phyloP scores from a whole-genome alignment of 2,888 invertebrate species.

The Apodemia mormo region DNA sequence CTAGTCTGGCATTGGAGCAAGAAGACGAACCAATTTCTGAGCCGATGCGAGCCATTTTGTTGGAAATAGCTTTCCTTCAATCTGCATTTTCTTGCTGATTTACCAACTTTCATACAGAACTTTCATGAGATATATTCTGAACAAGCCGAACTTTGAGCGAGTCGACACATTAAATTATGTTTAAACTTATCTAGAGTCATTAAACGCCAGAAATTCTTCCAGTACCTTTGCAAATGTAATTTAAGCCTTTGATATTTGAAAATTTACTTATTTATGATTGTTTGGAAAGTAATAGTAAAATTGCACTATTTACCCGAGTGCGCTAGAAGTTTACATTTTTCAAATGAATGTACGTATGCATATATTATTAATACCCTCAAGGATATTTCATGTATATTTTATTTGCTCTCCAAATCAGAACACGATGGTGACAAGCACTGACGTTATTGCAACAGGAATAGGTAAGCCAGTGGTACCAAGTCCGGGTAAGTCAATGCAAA shows the following conservation, averaged over 20 bases:
- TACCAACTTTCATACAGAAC: constrained; percentile 76
- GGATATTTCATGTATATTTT: too few relatives aligned
- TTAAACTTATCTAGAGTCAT: constrained; percentile 46
- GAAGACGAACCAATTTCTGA: constrained; percentile 78
- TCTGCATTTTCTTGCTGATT: constrained; percentile 82
- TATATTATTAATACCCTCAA: too few relatives aligned
- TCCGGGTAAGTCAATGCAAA: too few relatives aligned
- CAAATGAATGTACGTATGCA: too few relatives aligned
- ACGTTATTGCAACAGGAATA: too few relatives aligned
- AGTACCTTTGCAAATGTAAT: constrained; percentile 4
- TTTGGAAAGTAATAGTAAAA: too few relatives aligned
- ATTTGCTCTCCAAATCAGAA: too few relatives aligned
- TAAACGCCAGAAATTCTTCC: constrained; percentile 7
- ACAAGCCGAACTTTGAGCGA: constrained; percentile 50
- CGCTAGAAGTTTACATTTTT: too few relatives aligned
- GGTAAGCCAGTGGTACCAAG: too few relatives aligned
- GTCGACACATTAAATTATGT: constrained; percentile 65
- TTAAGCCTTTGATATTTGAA: not conserved
- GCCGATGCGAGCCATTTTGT: constrained; percentile 79
- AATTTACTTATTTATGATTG: too few relatives aligned
- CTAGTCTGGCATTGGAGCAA: constrained; percentile 67
- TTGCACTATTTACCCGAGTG: too few relatives aligned
- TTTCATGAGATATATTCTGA: constrained; percentile 55
- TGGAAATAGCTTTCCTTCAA: constrained; percentile 81
- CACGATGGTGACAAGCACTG: too few relatives aligned